A percentile compares a stretch with the other conserved stretches of the same genome.
Evolutionary conservation across 2,113 vertebrate genomes (phyloP).

Genomic region (Gymnarchus niloticus): DNA sequence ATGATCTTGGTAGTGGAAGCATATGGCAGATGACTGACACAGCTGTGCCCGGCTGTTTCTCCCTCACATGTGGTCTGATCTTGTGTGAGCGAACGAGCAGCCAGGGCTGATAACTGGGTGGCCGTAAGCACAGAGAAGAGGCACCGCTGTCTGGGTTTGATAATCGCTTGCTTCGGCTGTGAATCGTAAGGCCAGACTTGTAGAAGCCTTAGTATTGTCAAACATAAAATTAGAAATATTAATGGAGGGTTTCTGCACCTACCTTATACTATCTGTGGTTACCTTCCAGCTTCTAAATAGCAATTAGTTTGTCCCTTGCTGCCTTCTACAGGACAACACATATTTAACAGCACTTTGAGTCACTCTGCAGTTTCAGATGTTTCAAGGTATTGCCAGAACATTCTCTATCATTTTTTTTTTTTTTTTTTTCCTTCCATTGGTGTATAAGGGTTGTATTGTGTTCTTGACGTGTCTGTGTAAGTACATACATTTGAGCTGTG

Average conservation of each 20-base stretch:
- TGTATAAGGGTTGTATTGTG: too few relatives aligned
- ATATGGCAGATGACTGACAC: not conserved
- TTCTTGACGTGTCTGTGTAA: too few relatives aligned
- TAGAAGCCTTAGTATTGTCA: not conserved
- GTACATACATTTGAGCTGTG: too few relatives aligned
- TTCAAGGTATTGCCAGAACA: not conserved
- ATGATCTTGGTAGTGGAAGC: not conserved
- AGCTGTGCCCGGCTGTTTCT: not conserved
- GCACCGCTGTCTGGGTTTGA: not conserved
- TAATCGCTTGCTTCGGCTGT: not conserved
- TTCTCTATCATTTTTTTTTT: not conserved
- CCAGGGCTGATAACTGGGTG: not conserved
- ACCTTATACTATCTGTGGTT: not conserved
- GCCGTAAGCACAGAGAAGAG: not conserved
- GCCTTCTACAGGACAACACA: not conserved
- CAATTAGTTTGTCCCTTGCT: not conserved
- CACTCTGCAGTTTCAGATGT: not conserved
- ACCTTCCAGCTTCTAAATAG: not conserved
- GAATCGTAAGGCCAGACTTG: not conserved
- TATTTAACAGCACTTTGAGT: not conserved
- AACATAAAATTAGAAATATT: too few relatives aligned
- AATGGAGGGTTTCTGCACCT: not conserved
- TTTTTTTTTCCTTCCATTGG: too few relatives aligned
- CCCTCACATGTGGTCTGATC: too few relatives aligned
- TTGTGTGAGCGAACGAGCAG: not conserved